Evolutionary conservation across 2,797 vertebrate species (phyloP), one percentile per base, ranked within the genome.

Genomic region (Petrocephalus schoutedeni): DNA sequence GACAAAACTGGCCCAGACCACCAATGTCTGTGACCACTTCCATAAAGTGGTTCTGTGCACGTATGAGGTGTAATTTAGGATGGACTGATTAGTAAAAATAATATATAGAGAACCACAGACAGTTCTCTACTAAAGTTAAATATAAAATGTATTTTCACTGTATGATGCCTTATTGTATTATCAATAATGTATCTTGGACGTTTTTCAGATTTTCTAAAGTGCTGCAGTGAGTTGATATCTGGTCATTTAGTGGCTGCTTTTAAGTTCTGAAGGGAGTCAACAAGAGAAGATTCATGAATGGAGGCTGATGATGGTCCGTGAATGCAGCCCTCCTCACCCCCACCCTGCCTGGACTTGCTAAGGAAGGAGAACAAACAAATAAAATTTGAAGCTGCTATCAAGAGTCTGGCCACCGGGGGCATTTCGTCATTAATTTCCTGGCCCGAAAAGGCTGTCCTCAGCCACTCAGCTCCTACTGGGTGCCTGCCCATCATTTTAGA

Each of bases 261-360:
- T 64, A 28, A 28, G 61, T 64, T 12, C 21, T 64, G 23, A 51
- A 51, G 19, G 41, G 7, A 36, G 19, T 21, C 59, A 64, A 9
- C 8, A 7, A 80, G 8, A 49, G 32, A 80, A 49, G 6, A 41
- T 49, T 80, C 16, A 80, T 89, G 90, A 89, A 88, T 90, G 91
- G 87, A 45, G 88, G 41, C 64, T 77, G n/a, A 88, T 90, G 64
- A 28, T 89, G 91, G 89, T 92, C 92, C 89, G 67, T 93, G 94
- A 95, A 94, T 94, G 95, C 94, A 95, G 94, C 93, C 94, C 93
- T 89, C 87, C 95, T 94, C 94, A 53, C 91, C 95, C 95, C 96
- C 95, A 91, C 92, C 95, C 92, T 94, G 94, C 89, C 90, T 91
- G 85, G 91, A 92, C 93, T 94, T 96, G 96, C 95, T 95, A 93